These are phyloP conservation scores for Alouatta palliata DNA, from an alignment of 2,113 vertebrate genomes.

Conservation along the genomic window DNA sequence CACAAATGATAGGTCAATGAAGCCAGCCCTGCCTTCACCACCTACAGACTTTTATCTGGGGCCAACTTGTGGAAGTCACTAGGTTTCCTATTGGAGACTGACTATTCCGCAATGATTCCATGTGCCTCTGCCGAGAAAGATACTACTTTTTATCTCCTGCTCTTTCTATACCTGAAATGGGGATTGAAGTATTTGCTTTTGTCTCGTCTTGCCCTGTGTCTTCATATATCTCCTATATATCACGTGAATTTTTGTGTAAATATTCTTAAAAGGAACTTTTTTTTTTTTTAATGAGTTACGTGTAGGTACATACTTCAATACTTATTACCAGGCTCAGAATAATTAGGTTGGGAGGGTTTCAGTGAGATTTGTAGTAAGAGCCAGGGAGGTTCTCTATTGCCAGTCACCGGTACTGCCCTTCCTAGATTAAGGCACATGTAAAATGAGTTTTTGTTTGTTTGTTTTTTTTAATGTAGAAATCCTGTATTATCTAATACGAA, in stretches of 20 bases:
- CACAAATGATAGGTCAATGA: not conserved
- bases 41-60: not conserved
- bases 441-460: not conserved
- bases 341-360: not conserved
- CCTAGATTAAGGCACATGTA: slow-evolving; percentile 49
- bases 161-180: not conserved
- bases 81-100: not conserved
- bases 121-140: not conserved
- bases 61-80: not conserved
- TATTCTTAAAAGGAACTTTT: slow-evolving; percentile 32
- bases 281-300: slow-evolving; percentile 56
- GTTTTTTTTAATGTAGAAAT: not conserved
- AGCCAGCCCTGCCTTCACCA: not conserved
- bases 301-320: slow-evolving; percentile 5
- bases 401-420: not conserved
- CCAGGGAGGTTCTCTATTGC: not conserved
- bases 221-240: not conserved
- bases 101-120: not conserved
- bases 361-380: not conserved
- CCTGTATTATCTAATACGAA: not conserved
- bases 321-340: not conserved
- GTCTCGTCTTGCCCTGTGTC: not conserved
- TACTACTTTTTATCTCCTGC: slow-evolving; percentile 35
- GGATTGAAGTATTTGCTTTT: slow-evolving; percentile 17
- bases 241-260: not conserved